Base-by-base conservation (phyloP, 2,888 invertebrate genomes). In the Seladonia tumulorum region DNA sequence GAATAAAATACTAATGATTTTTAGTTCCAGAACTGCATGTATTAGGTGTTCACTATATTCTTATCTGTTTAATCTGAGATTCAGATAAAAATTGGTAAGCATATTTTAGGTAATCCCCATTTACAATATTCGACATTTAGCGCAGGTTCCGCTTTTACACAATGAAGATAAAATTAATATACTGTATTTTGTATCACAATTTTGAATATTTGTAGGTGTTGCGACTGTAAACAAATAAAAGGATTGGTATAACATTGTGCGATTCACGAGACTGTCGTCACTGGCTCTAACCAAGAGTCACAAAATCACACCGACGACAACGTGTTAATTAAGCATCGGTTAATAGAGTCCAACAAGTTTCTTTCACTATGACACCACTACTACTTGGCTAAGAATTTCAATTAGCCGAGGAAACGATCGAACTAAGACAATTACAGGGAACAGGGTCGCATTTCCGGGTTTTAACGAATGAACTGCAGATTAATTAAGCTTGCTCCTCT, bases 351-450 rank as follows among this genome's bases (percentile, higher is more conserved):
- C 74, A 47, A 72, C 42, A 60, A 81, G 78, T 74, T 81, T 83
- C 88, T 83, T 81, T 78, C 82, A 72, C 79, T 81, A 82, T 47
- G 76, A 81, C 77, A 73, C 76, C 75, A 63, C 60, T 57, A 79
- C 80, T 86, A 90, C 87, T 92, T 90, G 79, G 88, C 87, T 90
- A 90, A 92, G 93, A 93, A 93, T 92, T 92, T 93, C 90, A 92
- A 93, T 92, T 92, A 93, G 89, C 87, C 72, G 63, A 68, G 81
- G 80, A 81, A 82, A 87, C 87, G 83, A 88, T 88, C 86, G 89
- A 93, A 89, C 90, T 90, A 91, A 93, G 93, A 93, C 93, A 93
- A 93, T 93, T 93, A 92, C 87, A 85, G 88, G 86, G 87, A 92
- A 92, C 90, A 90, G 91, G 92, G 90, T 92, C 92, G 91, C 89